Percentiles rank a stretch among this genome's conserved stretches.
Evolutionary conservation across 1,140 invertebrate species (phyloP).

Genomic region (Zaprionus africanus): DNA sequence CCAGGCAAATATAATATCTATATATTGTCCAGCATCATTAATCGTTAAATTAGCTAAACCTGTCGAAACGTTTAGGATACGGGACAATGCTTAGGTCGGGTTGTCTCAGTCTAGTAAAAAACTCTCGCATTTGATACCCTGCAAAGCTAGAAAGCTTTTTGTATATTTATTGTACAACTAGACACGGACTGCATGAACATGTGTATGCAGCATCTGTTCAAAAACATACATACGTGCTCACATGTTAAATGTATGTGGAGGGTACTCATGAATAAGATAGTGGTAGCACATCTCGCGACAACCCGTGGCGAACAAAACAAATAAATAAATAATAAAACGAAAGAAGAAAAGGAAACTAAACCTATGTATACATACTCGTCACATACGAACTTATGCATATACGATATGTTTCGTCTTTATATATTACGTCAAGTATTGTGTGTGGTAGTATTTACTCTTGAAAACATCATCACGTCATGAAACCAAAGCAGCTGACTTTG

Average conservation of each 20-base stretch:
- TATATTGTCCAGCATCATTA: not conserved
- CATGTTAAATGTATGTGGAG: not conserved
- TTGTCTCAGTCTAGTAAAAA: not conserved
- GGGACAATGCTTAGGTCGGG: not conserved
- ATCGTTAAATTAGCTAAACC: not conserved
- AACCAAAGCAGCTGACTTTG: slow-evolving; percentile 1
- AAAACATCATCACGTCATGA: not conserved
- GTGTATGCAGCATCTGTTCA: not conserved
- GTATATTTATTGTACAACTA: not conserved
- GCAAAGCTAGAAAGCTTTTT: not conserved
- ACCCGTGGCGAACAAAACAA: not conserved
- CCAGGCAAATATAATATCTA: not conserved
- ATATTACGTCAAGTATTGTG: not conserved
- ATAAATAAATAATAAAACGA: slow-evolving; percentile 11
- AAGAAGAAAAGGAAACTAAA: slow-evolving; percentile 2
- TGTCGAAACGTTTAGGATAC: not conserved
- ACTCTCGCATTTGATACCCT: not conserved
- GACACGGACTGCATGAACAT: not conserved
- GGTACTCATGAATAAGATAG: slow-evolving; percentile 1
- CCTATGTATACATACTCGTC: not conserved
- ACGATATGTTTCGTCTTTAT: not conserved
- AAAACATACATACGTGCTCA: not conserved
- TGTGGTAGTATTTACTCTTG: not conserved
- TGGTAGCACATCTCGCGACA: not conserved
- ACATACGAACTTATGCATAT: not conserved